Evolutionary conservation across 2,888 invertebrate species (phyloP), one percentile per base, ranked within the genome.

Genomic region (Antitype chi): DNA sequence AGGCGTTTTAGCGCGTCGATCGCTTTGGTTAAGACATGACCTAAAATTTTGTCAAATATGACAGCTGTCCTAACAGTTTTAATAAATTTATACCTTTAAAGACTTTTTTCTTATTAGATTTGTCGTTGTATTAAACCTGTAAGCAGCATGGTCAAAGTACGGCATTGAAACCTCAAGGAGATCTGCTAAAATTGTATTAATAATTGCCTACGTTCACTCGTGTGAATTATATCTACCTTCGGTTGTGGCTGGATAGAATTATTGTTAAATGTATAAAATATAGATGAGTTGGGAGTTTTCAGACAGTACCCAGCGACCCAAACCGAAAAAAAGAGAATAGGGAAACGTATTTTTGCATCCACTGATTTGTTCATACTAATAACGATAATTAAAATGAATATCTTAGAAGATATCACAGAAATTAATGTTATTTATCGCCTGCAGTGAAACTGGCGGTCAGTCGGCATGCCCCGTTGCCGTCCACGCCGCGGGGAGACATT

Each of bases 131-230:
- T 25, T 60, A n/a, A 17, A 55, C 9, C 38, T 43, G n/a, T 17
- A 43, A 38, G 15, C 38, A 9, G 57, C 69, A 64, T 62, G 71
- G 73, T 75, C 85, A 85, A 77, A 76, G 62, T 75, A 28, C 25
- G 64, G 57, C 80, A 87, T 55, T 84, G 75, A 64, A 70, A 82
- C 60, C 62, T 81, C 85, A 87, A 85, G 87, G 85, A 85, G 59
- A 81, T 71, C 73, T 52, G 53, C 68, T 76, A 0, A 76, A 74
- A 63, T 70, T 77, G 55, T 74, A 47, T 7, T n/a, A 60, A 71
- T 63, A 64, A 49, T 74, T 63, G 8, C 57, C 7, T 60, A 76
- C 85, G 70, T 81, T 86, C 87, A 69, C 80, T 74, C 20, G 9
- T n/a, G 28, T 82, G 28, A 82, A 76, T 69, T 69, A 63, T 49